Base-by-base conservation (phyloP, 2,888 invertebrate genomes). In the Tortrix viridana region DNA sequence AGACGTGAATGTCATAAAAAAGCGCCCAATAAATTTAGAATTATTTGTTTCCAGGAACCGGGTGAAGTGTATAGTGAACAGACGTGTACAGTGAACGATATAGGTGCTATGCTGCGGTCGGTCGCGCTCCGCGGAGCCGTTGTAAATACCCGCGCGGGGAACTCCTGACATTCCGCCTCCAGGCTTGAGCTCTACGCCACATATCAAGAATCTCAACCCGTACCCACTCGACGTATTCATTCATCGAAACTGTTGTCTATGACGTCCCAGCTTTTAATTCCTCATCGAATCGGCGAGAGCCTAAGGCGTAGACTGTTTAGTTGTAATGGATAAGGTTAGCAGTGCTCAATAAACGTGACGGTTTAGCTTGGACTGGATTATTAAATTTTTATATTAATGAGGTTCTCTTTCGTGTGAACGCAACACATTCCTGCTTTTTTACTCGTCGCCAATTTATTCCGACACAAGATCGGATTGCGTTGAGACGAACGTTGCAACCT, bases 191-290 rank as follows among this genome's bases (percentile, higher is more conserved):
- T 83, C 77, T 69, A 79, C 74, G 80, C 81, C 82, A 88, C 88
- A 88, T 89, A 89, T 89, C 89, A 89, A 81, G 87, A 89, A 88
- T 88, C 88, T 89, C 88, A 83, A 74, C 79, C 74, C 74, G 75
- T 80, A 74, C 69, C 71, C 72, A 46, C 69, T 38, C 47, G 43
- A 12, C 32, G 38, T 48, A 22, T 47, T 47, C 37, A 53, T 43
- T 41, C 22, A 41, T 38, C 41, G 19, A 7, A 38, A 20, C 22
- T 16, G 16, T 22, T 9, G 26, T 22, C 18, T 41, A 53, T 46
- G 18, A 46, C 16, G 43, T 50, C 32, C 41, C 57, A 49, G 23
- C 37, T 38, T 52, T 55, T 22, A 47, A 12, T 67, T 68, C 41
- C 38, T 60, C 59, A 67, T 69, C 60, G 60, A 67, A 68, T 3